These are phyloP conservation scores for Drosophila pseudoananassae DNA, from an alignment of 1,140 invertebrate species.

Conservation along the genomic window DNA sequence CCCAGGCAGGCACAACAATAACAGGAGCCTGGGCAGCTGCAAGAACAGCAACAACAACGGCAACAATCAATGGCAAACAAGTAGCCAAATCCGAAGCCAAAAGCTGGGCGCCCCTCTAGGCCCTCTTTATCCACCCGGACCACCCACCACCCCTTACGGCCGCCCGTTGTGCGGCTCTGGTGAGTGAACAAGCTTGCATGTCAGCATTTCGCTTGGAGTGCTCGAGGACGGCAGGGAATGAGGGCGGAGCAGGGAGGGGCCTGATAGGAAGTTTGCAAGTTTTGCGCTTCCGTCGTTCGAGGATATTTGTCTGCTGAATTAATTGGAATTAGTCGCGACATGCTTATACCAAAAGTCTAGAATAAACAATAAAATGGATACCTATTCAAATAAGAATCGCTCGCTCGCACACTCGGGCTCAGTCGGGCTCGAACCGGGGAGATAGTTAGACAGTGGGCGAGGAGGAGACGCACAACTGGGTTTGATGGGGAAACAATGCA, in stretches of 20 bases:
- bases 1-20: slow-evolving; percentile 46
- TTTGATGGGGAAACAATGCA: slow-evolving; percentile 70
- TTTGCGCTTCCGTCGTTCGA: slow-evolving; percentile 69
- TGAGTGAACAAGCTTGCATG: slow-evolving; percentile 45
- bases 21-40: slow-evolving; percentile 13
- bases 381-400: slow-evolving; percentile 76
- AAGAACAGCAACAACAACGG: slow-evolving; percentile 28
- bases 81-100: slow-evolving; percentile 67
- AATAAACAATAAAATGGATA: slow-evolving; percentile 83
- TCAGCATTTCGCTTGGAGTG: slow-evolving; percentile 57
- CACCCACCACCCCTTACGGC: not conserved
- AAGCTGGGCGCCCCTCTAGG: slow-evolving; percentile 25
- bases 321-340: slow-evolving; percentile 83
- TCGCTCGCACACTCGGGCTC: slow-evolving; percentile 7
- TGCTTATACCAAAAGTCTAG: slow-evolving; percentile 81
- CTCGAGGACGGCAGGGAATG: slow-evolving; percentile 1
- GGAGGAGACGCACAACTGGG: slow-evolving; percentile 36
- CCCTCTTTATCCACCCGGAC: not conserved
- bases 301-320: slow-evolving; percentile 82
- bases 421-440: slow-evolving; percentile 14
- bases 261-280: slow-evolving; percentile 47
- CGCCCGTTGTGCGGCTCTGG: not conserved
- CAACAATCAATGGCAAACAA: slow-evolving; percentile 61
- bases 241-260: not conserved
- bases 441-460: slow-evolving; percentile 11